Evolutionary conservation across 2,888 invertebrate species (phyloP).

Genomic region (Dolichomitus sp.): DNA sequence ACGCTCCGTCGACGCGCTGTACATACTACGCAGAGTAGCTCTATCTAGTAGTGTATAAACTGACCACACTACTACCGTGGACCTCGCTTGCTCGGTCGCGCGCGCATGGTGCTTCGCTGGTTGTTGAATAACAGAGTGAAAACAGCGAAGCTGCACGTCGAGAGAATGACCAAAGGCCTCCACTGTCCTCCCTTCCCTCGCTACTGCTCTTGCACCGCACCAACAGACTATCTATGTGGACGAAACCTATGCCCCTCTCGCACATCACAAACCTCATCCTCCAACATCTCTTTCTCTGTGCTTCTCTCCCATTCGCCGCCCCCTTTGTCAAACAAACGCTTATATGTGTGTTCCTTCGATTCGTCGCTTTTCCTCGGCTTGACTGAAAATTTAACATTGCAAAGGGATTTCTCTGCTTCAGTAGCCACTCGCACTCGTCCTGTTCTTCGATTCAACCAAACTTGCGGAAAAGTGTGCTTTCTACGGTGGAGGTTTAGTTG

Average conservation of each 20-base stretch:
- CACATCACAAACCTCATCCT: slow-evolving; percentile 59
- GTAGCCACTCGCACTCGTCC: not conserved
- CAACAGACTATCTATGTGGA: slow-evolving; percentile 54
- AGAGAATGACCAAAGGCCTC: slow-evolving; percentile 80
- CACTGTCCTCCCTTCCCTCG: slow-evolving; percentile 40
- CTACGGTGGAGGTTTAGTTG: not conserved
- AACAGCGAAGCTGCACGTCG: slow-evolving; percentile 77
- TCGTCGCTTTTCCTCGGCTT: slow-evolving; percentile 53
- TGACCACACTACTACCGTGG: slow-evolving; percentile 77
- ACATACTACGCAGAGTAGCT: slow-evolving; percentile 63
- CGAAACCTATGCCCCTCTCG: slow-evolving; percentile 59
- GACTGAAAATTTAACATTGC: slow-evolving; percentile 64
- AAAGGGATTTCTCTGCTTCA: slow-evolving; percentile 48
- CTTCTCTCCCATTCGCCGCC: slow-evolving; percentile 18
- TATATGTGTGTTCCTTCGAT: slow-evolving; percentile 63
- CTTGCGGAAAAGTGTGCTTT: not conserved
- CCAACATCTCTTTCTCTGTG: slow-evolving; percentile 28
- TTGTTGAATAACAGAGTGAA: slow-evolving; percentile 83
- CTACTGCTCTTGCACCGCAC: slow-evolving; percentile 49
- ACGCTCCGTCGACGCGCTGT: slow-evolving; percentile 37
- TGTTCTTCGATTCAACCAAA: not conserved
- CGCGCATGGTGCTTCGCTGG: slow-evolving; percentile 77
- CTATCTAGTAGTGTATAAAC: slow-evolving; percentile 80
- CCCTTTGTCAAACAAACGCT: slow-evolving; percentile 44
- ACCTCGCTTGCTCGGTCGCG: slow-evolving; percentile 52